A percentile compares a stretch with the other conserved stretches of the same genome.
phyloP scores from a whole-genome alignment of 2,113 vertebrate species.

The Neolamprologus sp. region DNA sequence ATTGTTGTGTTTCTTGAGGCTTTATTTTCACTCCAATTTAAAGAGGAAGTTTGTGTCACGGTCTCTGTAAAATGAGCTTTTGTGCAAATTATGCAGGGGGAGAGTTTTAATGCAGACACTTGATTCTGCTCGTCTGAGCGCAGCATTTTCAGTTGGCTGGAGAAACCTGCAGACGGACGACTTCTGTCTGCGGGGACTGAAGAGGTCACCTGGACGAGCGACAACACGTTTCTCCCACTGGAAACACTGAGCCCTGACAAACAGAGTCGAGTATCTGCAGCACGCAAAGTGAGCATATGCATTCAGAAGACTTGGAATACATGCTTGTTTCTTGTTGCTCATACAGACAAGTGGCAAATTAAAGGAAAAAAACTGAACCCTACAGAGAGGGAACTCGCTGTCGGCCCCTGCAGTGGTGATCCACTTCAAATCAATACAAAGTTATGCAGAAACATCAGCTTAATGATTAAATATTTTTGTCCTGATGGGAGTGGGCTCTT shows the following conservation, averaged over 20 bases:
- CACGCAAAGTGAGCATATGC: not conserved
- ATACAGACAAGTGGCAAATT: not conserved
- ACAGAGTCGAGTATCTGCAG: not conserved
- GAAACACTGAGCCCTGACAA: not conserved
- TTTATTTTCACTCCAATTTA: not conserved
- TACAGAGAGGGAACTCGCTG: not conserved
- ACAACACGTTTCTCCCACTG: not conserved
- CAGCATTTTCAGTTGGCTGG: not conserved
- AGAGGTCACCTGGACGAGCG: not conserved
- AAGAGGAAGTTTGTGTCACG: not conserved
- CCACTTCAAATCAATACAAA: not conserved
- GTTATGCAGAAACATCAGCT: not conserved
- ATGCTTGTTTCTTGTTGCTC: not conserved
- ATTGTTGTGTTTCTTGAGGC: not conserved
- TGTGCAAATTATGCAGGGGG: not conserved
- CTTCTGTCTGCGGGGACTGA: not conserved
- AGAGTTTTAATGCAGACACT: not conserved
- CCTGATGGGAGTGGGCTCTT: not conserved
- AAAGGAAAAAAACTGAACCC: not conserved
- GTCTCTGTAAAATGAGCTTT: not conserved
- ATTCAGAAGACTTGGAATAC: not conserved
- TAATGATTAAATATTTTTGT: not conserved
- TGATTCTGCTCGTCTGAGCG: not conserved
- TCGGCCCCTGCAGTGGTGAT: fast-evolving
- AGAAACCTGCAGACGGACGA: not conserved